Percentiles rank a stretch among this genome's conserved stretches.
These are phyloP conservation scores for Arvicanthis niloticus DNA, from an alignment of 2,113 vertebrate genomes.

Conservation along the genomic window DNA sequence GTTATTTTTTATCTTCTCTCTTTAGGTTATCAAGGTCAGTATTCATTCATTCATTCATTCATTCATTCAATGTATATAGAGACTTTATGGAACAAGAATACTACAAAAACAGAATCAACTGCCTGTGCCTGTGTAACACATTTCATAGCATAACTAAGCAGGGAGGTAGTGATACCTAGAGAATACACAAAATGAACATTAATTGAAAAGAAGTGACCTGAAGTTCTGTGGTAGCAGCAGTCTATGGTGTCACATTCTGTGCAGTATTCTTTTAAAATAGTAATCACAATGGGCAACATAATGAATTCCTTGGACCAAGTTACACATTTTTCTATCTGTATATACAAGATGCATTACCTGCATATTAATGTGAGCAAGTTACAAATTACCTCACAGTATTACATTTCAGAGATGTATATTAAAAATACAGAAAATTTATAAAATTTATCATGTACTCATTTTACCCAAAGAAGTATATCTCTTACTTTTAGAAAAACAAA, in stretches of 20 bases:
- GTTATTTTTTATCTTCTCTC: neutral
- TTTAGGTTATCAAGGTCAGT: neutral
- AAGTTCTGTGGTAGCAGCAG: neutral
- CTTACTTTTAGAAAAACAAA: constrained; percentile 42
- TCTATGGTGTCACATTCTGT: neutral
- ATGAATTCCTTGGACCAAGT: neutral
- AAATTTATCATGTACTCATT: neutral
- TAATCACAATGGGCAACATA: neutral
- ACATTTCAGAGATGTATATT: constrained; percentile 9
- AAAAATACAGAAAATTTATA: constrained; percentile 5
- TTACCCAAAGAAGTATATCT: neutral
- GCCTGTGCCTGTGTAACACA: neutral
- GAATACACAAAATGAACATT: neutral
- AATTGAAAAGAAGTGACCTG: neutral
- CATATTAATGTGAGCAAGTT: constrained; percentile 42
- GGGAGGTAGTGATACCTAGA: neutral
- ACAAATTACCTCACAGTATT: neutral
- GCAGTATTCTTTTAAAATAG: neutral
- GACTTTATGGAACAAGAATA: neutral
- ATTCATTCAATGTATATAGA: neutral
- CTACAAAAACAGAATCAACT: neutral
- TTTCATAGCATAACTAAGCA: neutral
- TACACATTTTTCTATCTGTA: constrained; percentile 27
- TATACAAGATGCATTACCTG: neutral
- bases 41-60: neutral